phyloP scores from a whole-genome alignment of 2,888 invertebrate species.

The Pseudococcus jackbeardsleyi region DNA sequence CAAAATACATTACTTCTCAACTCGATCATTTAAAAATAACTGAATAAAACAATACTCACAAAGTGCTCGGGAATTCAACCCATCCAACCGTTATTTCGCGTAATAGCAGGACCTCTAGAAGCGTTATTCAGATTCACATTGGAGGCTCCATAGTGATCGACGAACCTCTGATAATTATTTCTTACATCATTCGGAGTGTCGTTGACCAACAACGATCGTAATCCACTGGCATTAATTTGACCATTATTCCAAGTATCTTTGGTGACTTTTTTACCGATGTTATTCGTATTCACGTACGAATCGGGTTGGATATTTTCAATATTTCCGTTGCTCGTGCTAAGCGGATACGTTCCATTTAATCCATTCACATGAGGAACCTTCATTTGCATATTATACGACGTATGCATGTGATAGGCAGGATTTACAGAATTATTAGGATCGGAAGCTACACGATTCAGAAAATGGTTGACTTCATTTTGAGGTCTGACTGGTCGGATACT shows the following conservation, averaged over 20 bases:
- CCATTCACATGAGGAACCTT: neutral
- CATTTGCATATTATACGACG: neutral
- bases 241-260: neutral
- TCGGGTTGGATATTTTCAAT: constrained; percentile 38
- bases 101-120: neutral
- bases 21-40: too few relatives aligned
- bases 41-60: neutral
- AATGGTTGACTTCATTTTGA: neutral
- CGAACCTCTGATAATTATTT: neutral
- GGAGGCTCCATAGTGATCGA: neutral
- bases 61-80: neutral
- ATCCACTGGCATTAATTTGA: neutral
- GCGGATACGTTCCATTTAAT: neutral
- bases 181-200: neutral
- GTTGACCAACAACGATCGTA: neutral
- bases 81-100: neutral
- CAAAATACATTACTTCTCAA: neutral
- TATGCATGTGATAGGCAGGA: neutral
- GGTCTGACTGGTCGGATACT: neutral
- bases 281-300: neutral
- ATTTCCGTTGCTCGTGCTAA: constrained; percentile 17
- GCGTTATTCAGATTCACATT: neutral
- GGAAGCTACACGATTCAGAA: neutral
- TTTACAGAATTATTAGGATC: neutral
- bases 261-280: neutral